Evolutionary conservation across 1,140 invertebrate species (phyloP), one percentile per base, ranked within the genome.

Genomic region (Adoxophyes honmai): DNA sequence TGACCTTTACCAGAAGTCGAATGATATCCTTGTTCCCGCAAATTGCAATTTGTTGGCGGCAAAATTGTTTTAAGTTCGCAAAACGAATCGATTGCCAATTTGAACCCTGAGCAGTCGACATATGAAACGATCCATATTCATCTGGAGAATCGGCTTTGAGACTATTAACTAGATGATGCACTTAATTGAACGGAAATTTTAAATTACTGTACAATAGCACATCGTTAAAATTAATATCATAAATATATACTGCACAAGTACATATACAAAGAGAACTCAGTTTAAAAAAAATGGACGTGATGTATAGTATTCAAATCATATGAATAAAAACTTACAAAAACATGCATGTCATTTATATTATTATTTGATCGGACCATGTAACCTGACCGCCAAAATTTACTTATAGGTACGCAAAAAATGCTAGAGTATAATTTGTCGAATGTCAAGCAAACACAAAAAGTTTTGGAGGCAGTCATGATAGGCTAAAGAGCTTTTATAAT

Each of bases 11-110:
- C 64, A 66, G 64, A 14, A 52, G 18, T 73, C 78, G 75, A 80
- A 75, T 75, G 78, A 82, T 83, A 85, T 85, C 81, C 81, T 83
- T 77, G 83, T 86, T 84, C 76, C 81, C 70, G 60, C 69, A 57
- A 14, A 48, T 33, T 48, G 39, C 18, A 44, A 44, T 44, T 44
- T 44, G 9, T 28, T 48, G 1, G 21, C 18, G 18, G 42, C n/a
- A 48, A 28, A 48, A 48, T 48, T 11, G 21, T 48, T 48, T 18
- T 4, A 28, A 21, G 21, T 48, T 48, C 16, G 42, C 16, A 18
- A 48, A 21, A 48, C 10, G 21, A 48, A 0, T 8, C 4, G n/a
- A 21, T 11, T 48, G 10, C 15, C 18, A 48, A 11, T 48, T 48
- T 48, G 21, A 28, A 21, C n/a, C 18, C 21, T 21, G 42, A 28